Evolutionary conservation across 2,797 vertebrate species (phyloP), one percentile per base, ranked within the genome.

Genomic region (Spinus pinus): DNA sequence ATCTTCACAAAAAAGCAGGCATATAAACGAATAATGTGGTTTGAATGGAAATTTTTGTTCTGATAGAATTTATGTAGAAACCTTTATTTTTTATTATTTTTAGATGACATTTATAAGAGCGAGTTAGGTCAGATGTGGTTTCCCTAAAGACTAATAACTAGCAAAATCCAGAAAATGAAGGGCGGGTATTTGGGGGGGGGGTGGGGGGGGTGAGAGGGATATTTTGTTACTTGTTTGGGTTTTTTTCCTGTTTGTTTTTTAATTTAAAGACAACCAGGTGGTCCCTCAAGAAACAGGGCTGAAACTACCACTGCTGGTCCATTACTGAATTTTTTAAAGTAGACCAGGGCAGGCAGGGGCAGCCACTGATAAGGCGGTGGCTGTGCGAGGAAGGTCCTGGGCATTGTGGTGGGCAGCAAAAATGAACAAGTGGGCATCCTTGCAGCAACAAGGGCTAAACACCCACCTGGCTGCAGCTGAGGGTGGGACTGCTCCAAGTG

Each of bases 21-120:
- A 61, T 33, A 50, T 82, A 92, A 86, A 78, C 17, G 6, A 83
- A 47, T 33, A 25, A 62, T 81, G 12, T 33, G 18, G 12, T 75
- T 91, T 84, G n/a, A 91, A 85, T 54, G 19, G 66, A 81, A 51
- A 17, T 46, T 50, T 84, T 88, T 93, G 35, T 58, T 93, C 82
- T 77, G 60, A 80, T 21, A 50, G 15, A 23, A 50, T 42, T 71
- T 80, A 80, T 47, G 35, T 33, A 77, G 67, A 90, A 94, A 44
- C 13, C 8, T 60, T 75, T 54, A 22, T n/a, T 80, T 89, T 71
- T 86, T 54, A 56, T 71, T 88, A 50, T 33, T 93, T 94, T 91
- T 60, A 86, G 41, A 77, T 31, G 15, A 80, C 19, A 79, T 94
- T 88, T 88, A n/a, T 66, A 86, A 41, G 33, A 62, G 5, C 50